A percentile compares a stretch with the other conserved stretches of the same genome.
Evolutionary conservation across 2,888 invertebrate species (phyloP).

Genomic region (Drosophila ezoana): DNA sequence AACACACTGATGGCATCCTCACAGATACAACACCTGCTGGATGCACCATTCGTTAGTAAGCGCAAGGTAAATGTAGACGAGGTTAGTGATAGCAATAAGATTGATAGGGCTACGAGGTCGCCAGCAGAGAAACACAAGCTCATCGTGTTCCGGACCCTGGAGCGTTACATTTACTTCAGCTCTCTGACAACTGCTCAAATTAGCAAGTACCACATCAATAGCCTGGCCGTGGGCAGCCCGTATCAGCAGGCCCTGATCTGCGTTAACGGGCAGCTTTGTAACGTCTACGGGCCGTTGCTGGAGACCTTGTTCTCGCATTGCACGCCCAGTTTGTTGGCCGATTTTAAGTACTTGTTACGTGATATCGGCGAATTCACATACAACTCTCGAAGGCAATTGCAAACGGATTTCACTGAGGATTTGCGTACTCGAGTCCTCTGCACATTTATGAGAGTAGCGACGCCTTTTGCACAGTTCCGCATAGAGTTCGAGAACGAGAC

Average conservation of each 20-base stretch:
- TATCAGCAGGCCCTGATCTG: constrained; percentile 57
- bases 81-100: constrained; percentile 20
- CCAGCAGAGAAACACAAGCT: neutral
- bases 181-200: constrained; percentile 48
- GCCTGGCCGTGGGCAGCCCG: constrained; percentile 28
- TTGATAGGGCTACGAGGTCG: neutral
- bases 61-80: constrained; percentile 59
- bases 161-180: constrained; percentile 41
- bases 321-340: constrained; percentile 25
- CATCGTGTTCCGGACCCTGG: constrained; percentile 36
- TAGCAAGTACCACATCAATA: constrained; percentile 43
- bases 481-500: constrained; percentile 46
- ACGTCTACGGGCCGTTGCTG: constrained; percentile 48
- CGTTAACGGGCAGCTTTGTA: constrained; percentile 29
- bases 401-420: constrained; percentile 26
- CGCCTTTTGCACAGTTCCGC: constrained; percentile 44
- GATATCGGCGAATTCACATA: constrained; percentile 50
- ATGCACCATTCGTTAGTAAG: constrained; percentile 21
- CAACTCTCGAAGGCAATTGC: constrained; percentile 11
- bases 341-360: constrained; percentile 40
- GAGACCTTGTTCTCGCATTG: constrained; percentile 44
- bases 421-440: constrained; percentile 49
- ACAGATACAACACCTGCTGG: constrained; percentile 44
- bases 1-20: constrained; percentile 63
- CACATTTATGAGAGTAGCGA: constrained; percentile 44